Evolutionary conservation across 2,888 invertebrate species (phyloP), one percentile per base, ranked within the genome.

Genomic region (Agrotis puta): DNA sequence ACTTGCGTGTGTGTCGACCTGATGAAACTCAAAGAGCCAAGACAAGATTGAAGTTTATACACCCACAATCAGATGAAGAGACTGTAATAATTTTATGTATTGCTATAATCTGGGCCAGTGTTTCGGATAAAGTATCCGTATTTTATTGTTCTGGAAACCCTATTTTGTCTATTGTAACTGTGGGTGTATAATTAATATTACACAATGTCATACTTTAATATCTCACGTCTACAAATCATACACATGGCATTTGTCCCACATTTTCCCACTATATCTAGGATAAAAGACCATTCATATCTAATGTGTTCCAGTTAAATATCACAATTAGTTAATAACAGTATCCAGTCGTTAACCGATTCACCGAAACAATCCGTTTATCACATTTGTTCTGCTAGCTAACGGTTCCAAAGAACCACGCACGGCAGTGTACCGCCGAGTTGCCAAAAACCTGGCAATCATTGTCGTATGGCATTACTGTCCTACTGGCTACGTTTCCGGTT

Each of bases 401-500:
- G 58, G 70, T 62, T 43, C 20, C 14, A 27, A 58, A 48, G 51
- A 20, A 81, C 59, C 48, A 50, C 39, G 61, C 54, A 62, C 64
- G 64, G 61, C 67, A 72, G 53, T 67, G 24, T 74, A 56, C 18
- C 50, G 53, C 33, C 57, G 43, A 13, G 47, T 68, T 79, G 82
- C 73, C 79, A 78, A 64, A 65, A 82, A 61, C 43, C 67, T 79
- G 64, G 67, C 64, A 43, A 58, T 47, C 33, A 47, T 20, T 54
- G 22, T 54, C 48, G 50, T 39, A 39, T 58, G 27, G 47, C 53
- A 67, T 59, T 53, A 50, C 54, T 68, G 79, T 72, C 82, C 64
- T 27, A 79, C 54, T 82, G 64, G 51, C 59, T 24, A 58, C 43
- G 65, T 65, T 64, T 79, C 79, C 83, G 69, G 67, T 63, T 67